Base-by-base conservation (phyloP, 1,140 invertebrate species). In the Aphidius ervi region DNA sequence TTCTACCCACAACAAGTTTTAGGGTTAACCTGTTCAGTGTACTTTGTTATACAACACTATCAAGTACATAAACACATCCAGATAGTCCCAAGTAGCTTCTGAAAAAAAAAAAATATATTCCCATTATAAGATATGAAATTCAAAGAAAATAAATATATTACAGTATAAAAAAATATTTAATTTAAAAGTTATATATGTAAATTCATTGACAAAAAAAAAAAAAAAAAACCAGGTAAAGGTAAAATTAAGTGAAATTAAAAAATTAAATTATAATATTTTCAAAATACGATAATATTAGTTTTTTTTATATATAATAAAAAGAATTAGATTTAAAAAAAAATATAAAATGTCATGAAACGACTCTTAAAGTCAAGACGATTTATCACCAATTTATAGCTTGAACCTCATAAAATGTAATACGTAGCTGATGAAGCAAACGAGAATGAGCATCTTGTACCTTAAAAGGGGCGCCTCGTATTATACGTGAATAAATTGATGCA, bases 31-130 rank as follows among this genome's bases (percentile, higher is more conserved):
- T 66, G 67, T 61, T 69, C 64, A 54, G 64, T 52, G 43, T 41
- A 75, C 70, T 76, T 76, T 76, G 73, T 74, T 61, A 16, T 16
- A 16, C 65, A 53, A 69, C 69, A 76, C 73, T 77, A 77, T 76
- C 74, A 70, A 69, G 69, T 74, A 76, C 74, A 76, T 61, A 73
- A 52, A 42, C 64, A 65, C 63, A 64, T 70, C 70, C 65, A 69
- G 74, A 75, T 75, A 76, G 67, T 56, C 65, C 63, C 61, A 60
- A 6, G 65, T 67, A 61, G 69, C 71, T 76, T 66, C 74, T 60
- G 71, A 70, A 65, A 56, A 63, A 49, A 20, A 46, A 52, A 16
- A 39, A 41, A 9, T 3, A 1, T 7, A 48, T 9, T 20, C 9
- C 40, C 53, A 20, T 47, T 54, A 58, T 42, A 23, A 54, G 46